Percentiles rank a stretch among this genome's conserved stretches.
Conservation (phyloP, 1,140 invertebrate species). For the Chironomus tepperi region DNA sequence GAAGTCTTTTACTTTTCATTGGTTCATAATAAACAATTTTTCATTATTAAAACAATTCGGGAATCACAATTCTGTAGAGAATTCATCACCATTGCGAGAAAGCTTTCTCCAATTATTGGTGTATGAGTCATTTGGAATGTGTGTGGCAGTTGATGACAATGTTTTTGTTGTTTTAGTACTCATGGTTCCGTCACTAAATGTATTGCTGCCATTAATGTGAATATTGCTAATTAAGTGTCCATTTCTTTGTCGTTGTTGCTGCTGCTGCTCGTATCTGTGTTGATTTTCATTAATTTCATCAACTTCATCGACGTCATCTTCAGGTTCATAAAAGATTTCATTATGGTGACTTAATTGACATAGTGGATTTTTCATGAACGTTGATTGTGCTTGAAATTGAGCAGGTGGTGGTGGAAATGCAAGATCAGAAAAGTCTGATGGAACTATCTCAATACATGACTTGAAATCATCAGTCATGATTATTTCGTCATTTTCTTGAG, state of each 20-base stretch:
- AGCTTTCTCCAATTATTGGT: not conserved
- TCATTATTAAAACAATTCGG: not conserved
- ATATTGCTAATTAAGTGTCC: not conserved
- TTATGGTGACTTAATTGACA: not conserved
- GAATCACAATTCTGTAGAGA: not conserved
- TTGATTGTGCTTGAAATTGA: slow-evolving; percentile 15
- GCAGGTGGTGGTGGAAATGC: slow-evolving; percentile 1
- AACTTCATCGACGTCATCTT: too few relatives aligned
- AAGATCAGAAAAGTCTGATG: not conserved
- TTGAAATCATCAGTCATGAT: not conserved
- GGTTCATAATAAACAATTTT: too few relatives aligned
- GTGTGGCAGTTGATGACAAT: not conserved
- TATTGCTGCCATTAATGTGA: not conserved
- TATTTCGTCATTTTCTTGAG: not conserved
- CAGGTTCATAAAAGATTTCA: too few relatives aligned
- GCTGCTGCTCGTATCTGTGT: not conserved
- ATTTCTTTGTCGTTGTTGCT: not conserved
- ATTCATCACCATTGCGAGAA: not conserved
- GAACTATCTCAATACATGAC: not conserved
- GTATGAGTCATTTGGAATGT: not conserved
- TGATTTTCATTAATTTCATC: too few relatives aligned
- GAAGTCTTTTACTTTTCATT: too few relatives aligned
- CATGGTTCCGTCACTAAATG: not conserved
- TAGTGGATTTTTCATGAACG: not conserved
- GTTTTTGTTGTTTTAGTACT: not conserved